Base-by-base conservation (phyloP, 2,113 vertebrate genomes). In the Engystomops pustulosus region DNA sequence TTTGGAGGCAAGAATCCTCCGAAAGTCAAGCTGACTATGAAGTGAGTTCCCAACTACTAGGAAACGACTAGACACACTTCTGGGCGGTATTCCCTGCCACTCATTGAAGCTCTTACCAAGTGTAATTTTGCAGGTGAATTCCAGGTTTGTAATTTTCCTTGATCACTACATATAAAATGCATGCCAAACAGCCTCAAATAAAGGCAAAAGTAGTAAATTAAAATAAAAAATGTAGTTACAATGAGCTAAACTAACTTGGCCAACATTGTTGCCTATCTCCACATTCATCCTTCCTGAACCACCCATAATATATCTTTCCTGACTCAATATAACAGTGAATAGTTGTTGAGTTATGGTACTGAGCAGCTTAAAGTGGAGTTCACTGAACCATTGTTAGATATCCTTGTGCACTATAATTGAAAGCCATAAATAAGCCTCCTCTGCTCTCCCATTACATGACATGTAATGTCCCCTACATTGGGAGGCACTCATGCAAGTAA, bases 301-400 rank as follows among this genome's bases (percentile, higher is more conserved):
- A 23, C 51, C 58, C 27, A 41, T 34, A 30, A 74, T 62, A 65
- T 20, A 72, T 65, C 41, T 83, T 60, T 6, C 65, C 17, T 49
- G 53, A 49, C 58, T 74, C 23, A 11, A 74, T 83, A 25, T 65
- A 49, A 67, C 11, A 49, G 41, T 76, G 71, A 77, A 76, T 20
- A 68, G 82, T 62, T 68, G 60, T 65, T 84, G 58, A 84, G 72
- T 53, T 84, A 78, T 84, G 32, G 34, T 53, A 67, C 23, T 68
- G 60, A 77, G 44, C 47, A 74, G 80, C 49, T 30, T 70, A 55
- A 70, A 85, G 65, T 79, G 83, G 58, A 85, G 65, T 44, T 85
- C 83, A 69, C 83, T 79, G 83, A 78, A 85, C 74, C 83, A 84
- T 77, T 77, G 82, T 84, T 68, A 51, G 72, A 47, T 77, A 78